Evolutionary conservation across 2,888 invertebrate genomes (phyloP), one percentile per base, ranked within the genome.

Genomic region (Scaptomyza reducta): DNA sequence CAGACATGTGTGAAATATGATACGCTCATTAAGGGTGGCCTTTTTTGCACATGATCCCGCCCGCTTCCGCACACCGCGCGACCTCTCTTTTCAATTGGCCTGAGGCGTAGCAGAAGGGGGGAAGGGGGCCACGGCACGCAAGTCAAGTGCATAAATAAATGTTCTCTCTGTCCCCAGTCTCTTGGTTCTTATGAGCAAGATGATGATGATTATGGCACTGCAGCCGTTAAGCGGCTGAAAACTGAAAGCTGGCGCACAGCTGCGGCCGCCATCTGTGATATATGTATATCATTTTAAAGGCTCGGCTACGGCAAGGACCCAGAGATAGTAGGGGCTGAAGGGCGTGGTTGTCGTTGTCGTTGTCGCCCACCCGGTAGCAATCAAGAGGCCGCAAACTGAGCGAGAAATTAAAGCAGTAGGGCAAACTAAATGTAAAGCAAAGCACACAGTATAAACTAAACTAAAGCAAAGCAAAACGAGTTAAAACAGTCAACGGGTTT

Each of bases 101-200:
- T 44, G 31, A 33, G 13, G 33, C 11, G 11, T 0, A 11, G 49
- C 5, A 5, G 1, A 5, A 5, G 22, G 31, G 45, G 29, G 1
- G 35, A 3, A n/a, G 49, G 35, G 51, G 33, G 56, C 45, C 40
- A 29, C 29, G 61, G 35, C 55, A 27, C 51, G 60, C 44, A 80
- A 82, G 82, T 85, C 82, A 85, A 84, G 79, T 82, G 82, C 85
- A 81, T 79, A 84, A 82, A 82, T 82, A 82, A 85, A 70, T 77
- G 81, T 51, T 61, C 14, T 27, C 25, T 27, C 18, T 25, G 33
- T 25, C 29, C 18, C 33, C 49, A 40, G 54, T 38, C 47, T 49
- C 47, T 42, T 13, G 40, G 16, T 35, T 53, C 9, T 57, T 66
- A 41, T 55, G 49, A 46, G 53, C 41, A 51, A 41, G 70, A 56